Conservation (phyloP, 2,888 invertebrate species). For the Stictocephala bisonia region DNA sequence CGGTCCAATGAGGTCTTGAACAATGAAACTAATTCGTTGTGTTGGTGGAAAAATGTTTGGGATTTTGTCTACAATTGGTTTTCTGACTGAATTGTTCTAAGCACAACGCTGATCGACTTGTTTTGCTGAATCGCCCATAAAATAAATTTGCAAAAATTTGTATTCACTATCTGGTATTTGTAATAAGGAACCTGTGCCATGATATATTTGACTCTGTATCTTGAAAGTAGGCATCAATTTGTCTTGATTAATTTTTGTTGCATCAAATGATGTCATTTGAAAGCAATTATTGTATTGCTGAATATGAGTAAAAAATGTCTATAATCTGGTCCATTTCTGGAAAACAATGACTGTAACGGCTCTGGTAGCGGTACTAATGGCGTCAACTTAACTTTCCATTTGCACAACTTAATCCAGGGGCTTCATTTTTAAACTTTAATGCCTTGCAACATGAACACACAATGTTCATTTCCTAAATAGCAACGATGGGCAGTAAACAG, state of each 20-base stretch:
- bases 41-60: conserved; percentile 45
- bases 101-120: conserved; percentile 51
- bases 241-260: conserved; percentile 40
- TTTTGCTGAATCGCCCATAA: conserved; percentile 51
- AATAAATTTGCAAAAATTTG: conserved; percentile 55
- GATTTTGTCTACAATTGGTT: conserved; percentile 40
- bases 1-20: conserved; percentile 57
- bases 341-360: conserved; percentile 42
- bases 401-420: conserved; percentile 47
- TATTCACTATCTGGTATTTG: conserved; percentile 48
- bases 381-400: conserved; percentile 43
- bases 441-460: neutral
- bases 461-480: conserved; percentile 7
- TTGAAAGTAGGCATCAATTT: conserved; percentile 42
- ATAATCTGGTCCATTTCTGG: neutral
- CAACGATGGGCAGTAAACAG: neutral
- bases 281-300: conserved; percentile 48
- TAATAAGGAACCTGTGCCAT: conserved; percentile 51
- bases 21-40: conserved; percentile 59
- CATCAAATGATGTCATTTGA: conserved; percentile 52
- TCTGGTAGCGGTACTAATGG: conserved; percentile 42
- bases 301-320: conserved; percentile 36
- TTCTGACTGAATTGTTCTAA: conserved; percentile 44
- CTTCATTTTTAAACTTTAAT: conserved; percentile 13
- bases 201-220: conserved; percentile 53